Percentiles rank a stretch among this genome's conserved stretches.
Evolutionary conservation across 2,797 vertebrate species (phyloP).

Genomic region (Hydrophis major): DNA sequence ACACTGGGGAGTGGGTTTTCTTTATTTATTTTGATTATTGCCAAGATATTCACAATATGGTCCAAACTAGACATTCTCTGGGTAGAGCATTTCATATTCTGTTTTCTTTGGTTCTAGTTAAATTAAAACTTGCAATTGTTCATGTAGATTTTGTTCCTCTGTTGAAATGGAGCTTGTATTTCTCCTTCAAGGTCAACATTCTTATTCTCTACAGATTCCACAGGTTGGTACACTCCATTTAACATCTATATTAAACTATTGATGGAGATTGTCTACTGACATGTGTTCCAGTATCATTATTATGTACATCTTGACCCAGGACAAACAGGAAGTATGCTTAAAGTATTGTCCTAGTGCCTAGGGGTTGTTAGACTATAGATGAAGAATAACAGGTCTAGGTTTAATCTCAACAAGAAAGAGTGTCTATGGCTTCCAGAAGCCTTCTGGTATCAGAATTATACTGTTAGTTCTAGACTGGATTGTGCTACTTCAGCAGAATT

Average conservation of each 20-base stretch:
- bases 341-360: not conserved
- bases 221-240: not conserved
- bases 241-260: not conserved
- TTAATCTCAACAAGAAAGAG: not conserved
- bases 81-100: not conserved
- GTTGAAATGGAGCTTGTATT: not conserved
- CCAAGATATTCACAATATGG: constrained; percentile 3
- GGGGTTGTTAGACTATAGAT: not conserved
- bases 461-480: not conserved
- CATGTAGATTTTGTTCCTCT: not conserved
- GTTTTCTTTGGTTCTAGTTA: not conserved
- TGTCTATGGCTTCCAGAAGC: not conserved
- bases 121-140: not conserved
- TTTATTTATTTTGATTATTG: not conserved
- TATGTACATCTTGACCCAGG: not conserved
- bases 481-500: not conserved
- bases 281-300: not conserved
- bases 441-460: not conserved
- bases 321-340: not conserved
- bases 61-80: constrained; percentile 1
- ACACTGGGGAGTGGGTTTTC: not conserved
- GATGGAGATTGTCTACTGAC: not conserved
- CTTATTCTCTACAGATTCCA: not conserved
- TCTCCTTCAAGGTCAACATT: not conserved
- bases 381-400: not conserved